Percentiles rank a stretch among this genome's conserved stretches.
phyloP scores from a whole-genome alignment of 30 jellyfish, hydroid and myxozoan species.

The Clytia hemisphaerica region DNA sequence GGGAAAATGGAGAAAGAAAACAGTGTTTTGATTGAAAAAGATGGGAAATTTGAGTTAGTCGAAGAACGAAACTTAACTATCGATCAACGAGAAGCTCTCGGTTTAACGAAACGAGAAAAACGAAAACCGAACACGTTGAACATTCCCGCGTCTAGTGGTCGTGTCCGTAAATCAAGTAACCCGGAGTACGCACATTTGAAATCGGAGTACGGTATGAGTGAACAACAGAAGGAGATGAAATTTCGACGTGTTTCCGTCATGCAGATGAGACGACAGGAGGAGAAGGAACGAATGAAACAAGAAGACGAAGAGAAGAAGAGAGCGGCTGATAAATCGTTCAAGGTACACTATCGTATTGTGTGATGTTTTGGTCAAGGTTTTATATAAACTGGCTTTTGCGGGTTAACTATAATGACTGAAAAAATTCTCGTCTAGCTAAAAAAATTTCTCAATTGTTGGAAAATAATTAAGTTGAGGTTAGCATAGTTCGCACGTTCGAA shows the following conservation, averaged over 20 bases:
- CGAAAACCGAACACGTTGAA: background rate
- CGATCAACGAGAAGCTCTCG: background rate
- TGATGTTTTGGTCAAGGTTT: no score
- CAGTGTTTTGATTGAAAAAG: conserved; percentile 69
- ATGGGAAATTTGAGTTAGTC: conserved; percentile 87
- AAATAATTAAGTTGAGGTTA: no score
- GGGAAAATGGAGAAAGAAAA: conserved; percentile 42
- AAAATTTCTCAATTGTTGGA: no score
- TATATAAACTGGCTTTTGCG: no score
- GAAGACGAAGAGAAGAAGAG: conserved; percentile 50
- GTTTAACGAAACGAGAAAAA: background rate
- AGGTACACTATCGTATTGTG: conserved; percentile 27
- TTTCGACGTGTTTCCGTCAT: conserved; percentile 56
- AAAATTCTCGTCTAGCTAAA: no score
- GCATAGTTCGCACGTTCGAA: no score
- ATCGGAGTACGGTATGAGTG: conserved; percentile 88
- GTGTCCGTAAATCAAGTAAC: conserved; percentile 23
- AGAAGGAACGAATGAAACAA: conserved; percentile 51
- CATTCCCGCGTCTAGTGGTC: conserved; percentile 15
- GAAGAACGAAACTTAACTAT: conserved; percentile 41
- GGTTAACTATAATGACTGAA: no score
- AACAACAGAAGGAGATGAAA: conserved; percentile 86
- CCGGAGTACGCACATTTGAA: conserved; percentile 66
- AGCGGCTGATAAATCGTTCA: conserved; percentile 92
- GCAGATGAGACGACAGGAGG: conserved; percentile 73